Conservation (phyloP, 2,888 invertebrate species). For the Hirtodrosophila cameraria region DNA sequence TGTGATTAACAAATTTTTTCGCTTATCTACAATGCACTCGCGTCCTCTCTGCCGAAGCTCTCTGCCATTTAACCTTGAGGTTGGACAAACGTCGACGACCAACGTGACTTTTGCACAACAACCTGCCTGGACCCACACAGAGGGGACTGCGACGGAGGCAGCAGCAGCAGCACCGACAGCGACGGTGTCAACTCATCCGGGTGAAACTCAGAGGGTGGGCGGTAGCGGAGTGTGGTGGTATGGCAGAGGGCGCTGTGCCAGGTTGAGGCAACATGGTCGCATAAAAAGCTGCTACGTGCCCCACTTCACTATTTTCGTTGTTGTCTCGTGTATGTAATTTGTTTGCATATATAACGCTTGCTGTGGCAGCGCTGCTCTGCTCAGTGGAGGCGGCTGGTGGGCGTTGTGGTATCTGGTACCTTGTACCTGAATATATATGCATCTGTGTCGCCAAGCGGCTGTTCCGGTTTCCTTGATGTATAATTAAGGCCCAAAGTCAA, state of each 20-base stretch:
- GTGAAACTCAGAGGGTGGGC: slow-evolving; percentile 32
- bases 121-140: slow-evolving; percentile 29
- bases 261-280: slow-evolving; percentile 47
- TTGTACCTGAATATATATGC: slow-evolving; percentile 15
- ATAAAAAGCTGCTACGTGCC: slow-evolving; percentile 62
- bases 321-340: slow-evolving; percentile 45
- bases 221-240: slow-evolving; percentile 7
- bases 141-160: neutral
- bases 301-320: slow-evolving; percentile 36
- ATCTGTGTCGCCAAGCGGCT: slow-evolving; percentile 36
- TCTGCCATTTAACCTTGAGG: slow-evolving; percentile 63
- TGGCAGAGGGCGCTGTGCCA: neutral
- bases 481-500: slow-evolving; percentile 68
- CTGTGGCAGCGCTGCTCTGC: slow-evolving; percentile 13
- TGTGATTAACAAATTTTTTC: slow-evolving; percentile 38
- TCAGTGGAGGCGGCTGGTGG: slow-evolving; percentile 12
- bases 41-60: slow-evolving; percentile 19
- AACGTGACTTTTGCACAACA: slow-evolving; percentile 67
- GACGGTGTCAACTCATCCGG: slow-evolving; percentile 63
- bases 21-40: slow-evolving; percentile 54
- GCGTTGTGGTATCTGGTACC: slow-evolving; percentile 3
- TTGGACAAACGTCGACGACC: slow-evolving; percentile 43
- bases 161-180: slow-evolving; percentile 6
- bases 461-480: slow-evolving; percentile 59
- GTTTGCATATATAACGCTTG: slow-evolving; percentile 57